Conservation (phyloP, 2,113 vertebrate genomes). For the Varanus salvator region DNA sequence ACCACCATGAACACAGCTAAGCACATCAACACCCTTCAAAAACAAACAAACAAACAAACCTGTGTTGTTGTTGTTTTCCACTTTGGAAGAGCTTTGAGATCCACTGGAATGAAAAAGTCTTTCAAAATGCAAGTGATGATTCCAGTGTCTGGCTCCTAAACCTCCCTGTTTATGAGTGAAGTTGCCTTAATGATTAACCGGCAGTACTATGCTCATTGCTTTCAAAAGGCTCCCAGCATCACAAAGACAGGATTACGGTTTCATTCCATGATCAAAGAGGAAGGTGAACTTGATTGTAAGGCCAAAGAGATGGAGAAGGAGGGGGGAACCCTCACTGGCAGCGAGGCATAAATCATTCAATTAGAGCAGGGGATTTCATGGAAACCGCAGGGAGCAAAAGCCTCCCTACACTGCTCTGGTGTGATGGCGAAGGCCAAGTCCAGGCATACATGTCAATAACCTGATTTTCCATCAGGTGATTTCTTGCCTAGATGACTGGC, state of each 20-base stretch:
- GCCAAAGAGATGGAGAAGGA: conserved; percentile 1
- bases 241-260: conserved; percentile 34
- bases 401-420: neutral
- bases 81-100: conserved; percentile 65
- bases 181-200: conserved; percentile 55
- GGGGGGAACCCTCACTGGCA: conserved; percentile 24
- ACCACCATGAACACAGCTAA: conserved; percentile 39
- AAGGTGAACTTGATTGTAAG: conserved; percentile 41
- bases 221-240: conserved; percentile 17
- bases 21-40: conserved; percentile 45
- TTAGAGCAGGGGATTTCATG: conserved; percentile 28
- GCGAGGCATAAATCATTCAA: conserved; percentile 12
- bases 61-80: conserved; percentile 15
- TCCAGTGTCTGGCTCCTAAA: conserved; percentile 44
- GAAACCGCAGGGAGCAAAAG: conserved; percentile 39
- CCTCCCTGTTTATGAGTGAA: conserved; percentile 33
- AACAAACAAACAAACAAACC: no score
- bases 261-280: conserved; percentile 50
- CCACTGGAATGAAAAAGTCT: conserved; percentile 46
- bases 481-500: neutral
- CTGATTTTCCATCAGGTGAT: neutral
- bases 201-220: conserved; percentile 31
- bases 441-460: neutral
- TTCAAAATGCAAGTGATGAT: conserved; percentile 58
- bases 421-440: neutral